phyloP scores from a whole-genome alignment of 2,113 vertebrate genomes.

The Eptesicus fuscus region DNA sequence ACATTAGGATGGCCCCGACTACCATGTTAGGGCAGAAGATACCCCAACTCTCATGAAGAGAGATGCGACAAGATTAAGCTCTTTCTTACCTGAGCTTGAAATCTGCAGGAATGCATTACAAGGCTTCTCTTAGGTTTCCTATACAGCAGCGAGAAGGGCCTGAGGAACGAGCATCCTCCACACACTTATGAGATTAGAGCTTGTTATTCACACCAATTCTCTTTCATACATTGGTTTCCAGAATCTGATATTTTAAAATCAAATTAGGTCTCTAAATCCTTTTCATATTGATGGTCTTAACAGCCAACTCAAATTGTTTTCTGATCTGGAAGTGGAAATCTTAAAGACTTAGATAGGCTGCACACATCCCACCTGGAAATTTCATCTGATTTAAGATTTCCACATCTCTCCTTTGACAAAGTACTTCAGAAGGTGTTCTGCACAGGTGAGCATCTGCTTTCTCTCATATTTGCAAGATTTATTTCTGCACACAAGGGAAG shows the following conservation, averaged over 20 bases:
- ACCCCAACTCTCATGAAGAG: background rate
- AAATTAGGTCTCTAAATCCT: slow-evolving; percentile 35
- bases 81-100: background rate
- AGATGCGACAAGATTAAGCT: background rate
- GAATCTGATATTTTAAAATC: slow-evolving; percentile 33
- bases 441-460: background rate
- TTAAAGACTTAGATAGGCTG: background rate
- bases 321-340: background rate
- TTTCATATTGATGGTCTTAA: slow-evolving; percentile 21
- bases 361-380: background rate
- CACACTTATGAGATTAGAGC: background rate
- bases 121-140: background rate
- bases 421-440: background rate
- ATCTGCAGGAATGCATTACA: background rate
- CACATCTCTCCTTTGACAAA: background rate
- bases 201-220: slow-evolving; percentile 16
- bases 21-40: background rate
- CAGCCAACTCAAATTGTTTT: slow-evolving; percentile 30
- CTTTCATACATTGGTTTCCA: slow-evolving; percentile 28
- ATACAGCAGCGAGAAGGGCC: background rate
- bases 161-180: background rate
- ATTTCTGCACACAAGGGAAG: background rate
- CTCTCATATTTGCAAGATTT: background rate
- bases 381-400: background rate
- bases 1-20: background rate